Conservation (phyloP, 1,140 invertebrate genomes). For the Zaprionus vittiger region DNA sequence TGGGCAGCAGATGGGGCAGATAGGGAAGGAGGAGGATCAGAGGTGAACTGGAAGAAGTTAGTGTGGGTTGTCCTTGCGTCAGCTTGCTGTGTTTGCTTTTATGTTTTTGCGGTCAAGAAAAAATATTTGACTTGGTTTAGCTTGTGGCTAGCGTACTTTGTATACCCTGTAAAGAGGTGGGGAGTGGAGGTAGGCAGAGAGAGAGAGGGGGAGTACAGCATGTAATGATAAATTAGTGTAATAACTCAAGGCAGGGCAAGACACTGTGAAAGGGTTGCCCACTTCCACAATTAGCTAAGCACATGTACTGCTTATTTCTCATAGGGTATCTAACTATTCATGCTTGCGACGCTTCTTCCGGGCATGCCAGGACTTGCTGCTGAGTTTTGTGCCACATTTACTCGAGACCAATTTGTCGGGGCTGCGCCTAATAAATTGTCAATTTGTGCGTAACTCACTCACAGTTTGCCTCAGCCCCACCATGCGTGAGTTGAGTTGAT, state of each 20-base stretch:
- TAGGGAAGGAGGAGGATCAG: no score
- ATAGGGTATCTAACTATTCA: background rate
- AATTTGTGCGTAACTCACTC: constrained; percentile 67
- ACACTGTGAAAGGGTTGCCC: background rate
- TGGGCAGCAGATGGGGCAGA: background rate
- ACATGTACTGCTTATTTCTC: background rate
- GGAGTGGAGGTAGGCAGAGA: no score
- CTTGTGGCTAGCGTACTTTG: constrained; percentile 20
- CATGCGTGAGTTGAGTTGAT: constrained; percentile 42
- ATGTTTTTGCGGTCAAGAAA: constrained; percentile 37
- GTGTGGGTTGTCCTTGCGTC: constrained; percentile 4
- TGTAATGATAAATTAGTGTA: background rate
- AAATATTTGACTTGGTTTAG: constrained; percentile 47
- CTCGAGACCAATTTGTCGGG: constrained; percentile 53
- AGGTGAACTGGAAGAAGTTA: no score
- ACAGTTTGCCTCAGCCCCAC: constrained; percentile 42
- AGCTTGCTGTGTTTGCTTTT: constrained; percentile 16
- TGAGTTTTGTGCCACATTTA: constrained; percentile 38
- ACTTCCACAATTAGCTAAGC: background rate
- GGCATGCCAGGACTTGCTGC: constrained; percentile 21
- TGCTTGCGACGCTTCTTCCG: background rate
- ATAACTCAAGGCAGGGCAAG: background rate
- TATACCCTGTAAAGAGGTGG: constrained; percentile 26
- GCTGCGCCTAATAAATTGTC: constrained; percentile 59
- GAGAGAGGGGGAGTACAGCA: background rate